Base-by-base conservation (phyloP, 1,140 invertebrate genomes). In the Plutomurus gul region DNA sequence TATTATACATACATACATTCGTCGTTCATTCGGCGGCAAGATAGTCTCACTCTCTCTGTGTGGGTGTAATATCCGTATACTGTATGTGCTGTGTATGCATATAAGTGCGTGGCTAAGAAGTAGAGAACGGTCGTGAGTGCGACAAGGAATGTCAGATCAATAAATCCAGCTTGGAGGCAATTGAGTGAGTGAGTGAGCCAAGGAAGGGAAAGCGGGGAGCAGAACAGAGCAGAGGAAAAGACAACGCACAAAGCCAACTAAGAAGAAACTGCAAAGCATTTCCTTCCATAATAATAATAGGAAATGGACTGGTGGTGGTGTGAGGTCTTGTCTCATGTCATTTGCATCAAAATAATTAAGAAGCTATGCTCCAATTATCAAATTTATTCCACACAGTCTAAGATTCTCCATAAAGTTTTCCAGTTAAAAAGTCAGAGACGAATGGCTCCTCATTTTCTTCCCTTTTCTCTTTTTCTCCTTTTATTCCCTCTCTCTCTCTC, bases 271-370 rank as follows among this genome's bases (percentile, higher is more conserved):
- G 47, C 47, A 1, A 51, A 51, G 47, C 47, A 51, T 13, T 51
- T 51, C 16, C 56, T 65, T 4, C 27, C 18, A 65, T 65, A 65
- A 65, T 65, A 18, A 65, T 65, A 65, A 65, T 65, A 36, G 56
- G 30, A 65, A 65, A 65, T 65, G 18, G 56, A 65, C 56, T 65
- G 27, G 18, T 51, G 27, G 18, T 51, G 25, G 56, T 30, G 16
- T 65, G 56, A 65, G 56, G 56, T 65, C 36, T 65, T 43, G 75
- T 46, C 47, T 60, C 27, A 43, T 70, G 75, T 77, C 75, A 77
- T 77, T 77, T 70, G 75, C 75, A 77, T 77, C 75, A 77, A 77
- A 77, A 77, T 77, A 77, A 77, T 77, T 70, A 77, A 77, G 75
- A 77, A 77, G 75, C 51, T 43, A 77, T 65, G 75, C 56, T 77